phyloP scores from a whole-genome alignment of 2,797 vertebrate species.

The Chloroceryle inda region DNA sequence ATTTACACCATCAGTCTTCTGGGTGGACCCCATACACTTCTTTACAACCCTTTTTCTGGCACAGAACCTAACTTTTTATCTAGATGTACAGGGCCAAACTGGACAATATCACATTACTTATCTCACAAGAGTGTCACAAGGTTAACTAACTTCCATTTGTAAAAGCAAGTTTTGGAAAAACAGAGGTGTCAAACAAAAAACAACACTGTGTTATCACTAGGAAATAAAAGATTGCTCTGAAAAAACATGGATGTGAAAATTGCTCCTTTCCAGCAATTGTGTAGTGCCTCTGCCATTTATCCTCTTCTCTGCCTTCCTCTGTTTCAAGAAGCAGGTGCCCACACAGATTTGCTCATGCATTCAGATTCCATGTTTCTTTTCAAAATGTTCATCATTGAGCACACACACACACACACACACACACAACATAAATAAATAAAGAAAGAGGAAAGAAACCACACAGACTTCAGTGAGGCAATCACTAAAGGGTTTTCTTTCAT shows the following conservation, averaged over 20 bases:
- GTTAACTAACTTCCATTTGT: not conserved
- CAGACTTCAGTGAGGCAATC: not conserved
- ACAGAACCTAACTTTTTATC: not conserved
- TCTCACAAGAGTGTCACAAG: not conserved
- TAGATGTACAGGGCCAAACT: not conserved
- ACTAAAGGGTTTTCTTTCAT: not conserved
- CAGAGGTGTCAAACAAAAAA: not conserved
- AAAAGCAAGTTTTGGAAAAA: conserved; percentile 1
- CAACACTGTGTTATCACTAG: not conserved
- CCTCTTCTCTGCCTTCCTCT: not conserved
- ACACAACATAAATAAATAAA: not conserved
- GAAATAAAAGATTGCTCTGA: not conserved
- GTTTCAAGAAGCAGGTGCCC: conserved; percentile 37
- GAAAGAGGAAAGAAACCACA: not conserved
- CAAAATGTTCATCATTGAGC: not conserved
- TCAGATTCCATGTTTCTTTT: conserved; percentile 18
- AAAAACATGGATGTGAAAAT: not conserved
- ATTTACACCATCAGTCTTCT: not conserved
- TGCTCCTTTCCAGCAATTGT: conserved; percentile 2
- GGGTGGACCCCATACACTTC: not conserved
- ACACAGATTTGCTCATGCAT: not conserved
- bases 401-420: not conserved
- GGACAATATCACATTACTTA: not conserved
- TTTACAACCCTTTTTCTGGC: not conserved
- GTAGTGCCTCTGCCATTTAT: not conserved